These are phyloP conservation scores for Minunthozetes semirufus DNA, from an alignment of 2,888 invertebrate species.

Conservation along the genomic window DNA sequence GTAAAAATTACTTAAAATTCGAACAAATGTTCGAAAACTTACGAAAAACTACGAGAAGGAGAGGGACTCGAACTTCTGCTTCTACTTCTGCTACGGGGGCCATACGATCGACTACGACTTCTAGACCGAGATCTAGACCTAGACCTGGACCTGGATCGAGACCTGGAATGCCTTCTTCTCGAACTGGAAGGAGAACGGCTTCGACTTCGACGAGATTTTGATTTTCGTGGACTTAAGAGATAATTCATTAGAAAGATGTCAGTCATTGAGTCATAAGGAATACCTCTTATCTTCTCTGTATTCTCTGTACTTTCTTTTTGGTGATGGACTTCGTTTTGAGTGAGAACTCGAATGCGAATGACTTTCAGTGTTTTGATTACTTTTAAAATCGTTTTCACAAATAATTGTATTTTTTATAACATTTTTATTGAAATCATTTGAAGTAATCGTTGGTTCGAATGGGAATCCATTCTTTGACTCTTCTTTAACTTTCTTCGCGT, in stretches of 20 bases:
- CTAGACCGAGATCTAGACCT: slow-evolving; percentile 43
- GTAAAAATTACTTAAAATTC: neutral
- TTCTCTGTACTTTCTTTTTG: slow-evolving; percentile 44
- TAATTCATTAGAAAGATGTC: neutral
- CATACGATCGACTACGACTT: slow-evolving; percentile 31
- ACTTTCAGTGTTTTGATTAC: neutral
- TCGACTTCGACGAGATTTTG: slow-evolving; percentile 40
- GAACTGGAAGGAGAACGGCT: slow-evolving; percentile 43
- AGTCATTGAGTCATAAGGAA: neutral
- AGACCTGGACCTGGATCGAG: slow-evolving; percentile 42
- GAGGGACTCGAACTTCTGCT: slow-evolving; percentile 51
- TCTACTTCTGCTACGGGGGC: slow-evolving; percentile 44
- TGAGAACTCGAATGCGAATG: neutral
- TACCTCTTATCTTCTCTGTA: slow-evolving; percentile 36
- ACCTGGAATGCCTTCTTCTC: slow-evolving; percentile 41
- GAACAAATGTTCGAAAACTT: neutral
- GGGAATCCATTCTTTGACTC: slow-evolving; percentile 33
- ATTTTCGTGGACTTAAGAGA: slow-evolving; percentile 26
- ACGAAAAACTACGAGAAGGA: slow-evolving; percentile 49
- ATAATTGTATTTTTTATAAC: neutral
- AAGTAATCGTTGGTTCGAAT: slow-evolving; percentile 28
- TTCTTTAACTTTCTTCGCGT: slow-evolving; percentile 54
- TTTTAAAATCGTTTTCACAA: slow-evolving; percentile 3
- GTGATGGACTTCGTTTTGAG: slow-evolving; percentile 36
- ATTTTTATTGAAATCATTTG: neutral